Percentiles rank a stretch among this genome's conserved stretches.
Evolutionary conservation across 2,888 invertebrate genomes (phyloP).

Genomic region (Scaptomyza cyrtandrae): DNA sequence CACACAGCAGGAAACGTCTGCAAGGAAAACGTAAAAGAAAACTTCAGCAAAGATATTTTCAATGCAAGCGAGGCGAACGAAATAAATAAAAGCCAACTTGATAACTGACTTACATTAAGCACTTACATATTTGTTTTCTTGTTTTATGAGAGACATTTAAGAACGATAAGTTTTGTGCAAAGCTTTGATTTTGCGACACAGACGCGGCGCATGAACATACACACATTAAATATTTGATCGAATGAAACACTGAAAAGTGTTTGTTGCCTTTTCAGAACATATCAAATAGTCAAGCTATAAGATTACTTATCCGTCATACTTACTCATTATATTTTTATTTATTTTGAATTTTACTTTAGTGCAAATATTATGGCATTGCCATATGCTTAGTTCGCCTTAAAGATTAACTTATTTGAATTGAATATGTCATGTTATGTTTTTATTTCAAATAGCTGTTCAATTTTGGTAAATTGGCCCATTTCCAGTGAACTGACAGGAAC

Average conservation of each 20-base stretch:
- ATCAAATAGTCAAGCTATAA: background rate
- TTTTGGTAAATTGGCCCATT: constrained; percentile 24
- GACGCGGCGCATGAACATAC: no score
- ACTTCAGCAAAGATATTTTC: constrained; percentile 5
- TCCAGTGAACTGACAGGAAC: constrained; percentile 1
- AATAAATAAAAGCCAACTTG: constrained; percentile 19
- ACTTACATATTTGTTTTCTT: constrained; percentile 9
- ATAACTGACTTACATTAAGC: constrained; percentile 36
- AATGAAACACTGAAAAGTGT: background rate
- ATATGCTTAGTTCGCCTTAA: no score
- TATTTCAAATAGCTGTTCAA: constrained; percentile 4
- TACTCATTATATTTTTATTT: background rate
- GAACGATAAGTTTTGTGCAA: constrained; percentile 8
- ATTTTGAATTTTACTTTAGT: no score
- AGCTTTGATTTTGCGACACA: constrained; percentile 2
- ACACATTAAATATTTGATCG: background rate
- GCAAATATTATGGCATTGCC: no score
- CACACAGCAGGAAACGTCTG: constrained; percentile 20
- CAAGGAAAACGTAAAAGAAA: constrained; percentile 6
- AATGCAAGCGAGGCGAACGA: background rate
- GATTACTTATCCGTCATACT: background rate
- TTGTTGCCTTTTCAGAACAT: background rate
- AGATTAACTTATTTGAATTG: background rate
- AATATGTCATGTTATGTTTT: background rate
- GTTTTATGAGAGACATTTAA: background rate